Evolutionary conservation across 2,888 invertebrate species (phyloP).

Genomic region (Hololepta plana): DNA sequence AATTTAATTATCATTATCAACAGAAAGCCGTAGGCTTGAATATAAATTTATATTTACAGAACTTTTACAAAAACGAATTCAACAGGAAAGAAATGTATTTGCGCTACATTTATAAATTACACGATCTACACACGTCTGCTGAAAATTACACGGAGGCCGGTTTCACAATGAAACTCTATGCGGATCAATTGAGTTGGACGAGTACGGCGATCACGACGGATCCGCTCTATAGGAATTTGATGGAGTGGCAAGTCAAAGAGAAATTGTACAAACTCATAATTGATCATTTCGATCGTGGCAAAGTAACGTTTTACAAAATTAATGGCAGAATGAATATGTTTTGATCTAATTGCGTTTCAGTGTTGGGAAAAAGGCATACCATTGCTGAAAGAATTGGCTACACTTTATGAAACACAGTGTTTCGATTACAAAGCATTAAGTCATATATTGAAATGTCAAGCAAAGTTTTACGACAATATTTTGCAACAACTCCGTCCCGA

Average conservation of each 20-base stretch:
- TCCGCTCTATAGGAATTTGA: slow-evolving; percentile 50
- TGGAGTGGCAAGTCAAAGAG: slow-evolving; percentile 84
- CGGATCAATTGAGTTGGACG: slow-evolving; percentile 76
- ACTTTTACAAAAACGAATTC: slow-evolving; percentile 92
- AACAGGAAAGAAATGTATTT: slow-evolving; percentile 92
- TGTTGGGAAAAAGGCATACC: slow-evolving; percentile 96
- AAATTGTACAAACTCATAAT: slow-evolving; percentile 75
- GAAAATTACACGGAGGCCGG: slow-evolving; percentile 92
- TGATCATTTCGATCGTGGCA: slow-evolving; percentile 84
- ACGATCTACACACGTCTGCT: slow-evolving; percentile 77
- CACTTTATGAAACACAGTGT: slow-evolving; percentile 67
- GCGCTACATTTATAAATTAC: slow-evolving; percentile 86
- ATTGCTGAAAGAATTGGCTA: slow-evolving; percentile 73
- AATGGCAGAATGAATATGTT: slow-evolving; percentile 1
- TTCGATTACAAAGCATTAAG: slow-evolving; percentile 81
- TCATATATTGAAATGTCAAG: slow-evolving; percentile 66
- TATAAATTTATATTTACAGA: slow-evolving; percentile 35
- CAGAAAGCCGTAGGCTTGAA: neutral
- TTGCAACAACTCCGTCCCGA: slow-evolving; percentile 74
- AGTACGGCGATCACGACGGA: slow-evolving; percentile 47
- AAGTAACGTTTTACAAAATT: slow-evolving; percentile 32
- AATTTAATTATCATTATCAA: too few species aligned
- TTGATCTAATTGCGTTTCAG: slow-evolving; percentile 24
- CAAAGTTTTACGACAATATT: slow-evolving; percentile 83
- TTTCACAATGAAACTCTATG: slow-evolving; percentile 84